Evolutionary conservation across 2,888 invertebrate genomes (phyloP).

Genomic region (Lottia gigantea): DNA sequence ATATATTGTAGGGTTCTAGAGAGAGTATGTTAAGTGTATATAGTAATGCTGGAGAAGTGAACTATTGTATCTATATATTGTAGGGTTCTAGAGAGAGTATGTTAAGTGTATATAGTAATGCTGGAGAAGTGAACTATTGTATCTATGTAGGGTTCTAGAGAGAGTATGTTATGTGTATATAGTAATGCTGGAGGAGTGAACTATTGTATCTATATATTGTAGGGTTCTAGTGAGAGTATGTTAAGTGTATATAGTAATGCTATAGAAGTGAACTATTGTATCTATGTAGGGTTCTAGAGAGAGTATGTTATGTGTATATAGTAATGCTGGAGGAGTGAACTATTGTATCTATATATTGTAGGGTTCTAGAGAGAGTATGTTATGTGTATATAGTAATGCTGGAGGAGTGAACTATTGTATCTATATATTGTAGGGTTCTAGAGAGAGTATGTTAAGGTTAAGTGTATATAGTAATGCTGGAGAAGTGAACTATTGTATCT

Average conservation of each 20-base stretch:
- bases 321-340: slow-evolving; percentile 91
- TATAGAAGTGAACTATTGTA: slow-evolving; percentile 84
- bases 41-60: no score
- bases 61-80: slow-evolving; percentile 14
- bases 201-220: slow-evolving; percentile 74
- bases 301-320: slow-evolving; percentile 95
- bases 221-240: slow-evolving; percentile 82
- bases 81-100: slow-evolving; percentile 81
- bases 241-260: slow-evolving; percentile 95
- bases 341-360: slow-evolving; percentile 74
- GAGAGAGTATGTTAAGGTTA: slow-evolving; percentile 96
- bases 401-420: slow-evolving; percentile 89
- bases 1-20: no score
- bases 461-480: slow-evolving; percentile 94
- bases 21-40: no score
- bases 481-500: slow-evolving; percentile 84
- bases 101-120: slow-evolving; percentile 94
- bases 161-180: slow-evolving; percentile 95
- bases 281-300: slow-evolving; percentile 73
- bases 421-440: slow-evolving; percentile 54
- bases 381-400: slow-evolving; percentile 93
- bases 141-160: slow-evolving; percentile 72
- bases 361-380: slow-evolving; percentile 84
- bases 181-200: slow-evolving; percentile 93
- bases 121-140: slow-evolving; percentile 89